Conservation (phyloP, 2,797 vertebrate genomes). For the Darevskia nairensis region DNA sequence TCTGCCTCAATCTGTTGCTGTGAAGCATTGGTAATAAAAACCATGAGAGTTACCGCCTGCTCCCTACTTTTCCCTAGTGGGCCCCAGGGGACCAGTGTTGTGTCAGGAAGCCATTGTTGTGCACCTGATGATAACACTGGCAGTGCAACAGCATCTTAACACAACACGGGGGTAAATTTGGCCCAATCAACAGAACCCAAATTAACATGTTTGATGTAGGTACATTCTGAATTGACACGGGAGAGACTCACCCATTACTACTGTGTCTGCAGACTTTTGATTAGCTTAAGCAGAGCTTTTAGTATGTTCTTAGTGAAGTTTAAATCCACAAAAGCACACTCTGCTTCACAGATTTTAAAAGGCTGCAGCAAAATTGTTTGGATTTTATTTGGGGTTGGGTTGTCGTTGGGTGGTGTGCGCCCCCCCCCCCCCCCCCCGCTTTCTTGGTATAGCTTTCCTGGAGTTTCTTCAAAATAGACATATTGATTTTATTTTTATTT, state of each 20-base stretch:
- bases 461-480: not conserved
- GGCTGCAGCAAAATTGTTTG: not conserved
- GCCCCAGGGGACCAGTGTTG: too few species aligned
- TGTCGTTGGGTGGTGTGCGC: not conserved
- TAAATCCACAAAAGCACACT: not conserved
- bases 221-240: not conserved
- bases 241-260: not conserved
- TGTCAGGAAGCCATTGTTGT: too few species aligned
- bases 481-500: conserved; percentile 19
- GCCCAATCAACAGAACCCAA: not conserved
- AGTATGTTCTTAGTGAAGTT: not conserved
- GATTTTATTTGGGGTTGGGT: not conserved
- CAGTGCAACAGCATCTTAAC: too few species aligned
- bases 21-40: too few species aligned
- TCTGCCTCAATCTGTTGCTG: too few species aligned
- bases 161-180: too few species aligned
- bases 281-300: not conserved
- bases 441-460: not conserved
- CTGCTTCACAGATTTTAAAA: not conserved
- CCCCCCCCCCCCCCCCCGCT: too few species aligned
- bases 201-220: not conserved
- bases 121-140: too few species aligned
- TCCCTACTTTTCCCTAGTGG: too few species aligned
- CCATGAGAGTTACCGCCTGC: too few species aligned
- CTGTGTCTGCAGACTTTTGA: not conserved